Percentiles rank a stretch among this genome's conserved stretches.
phyloP scores from a whole-genome alignment of 2,888 invertebrate genomes.

The Heliconius erato region DNA sequence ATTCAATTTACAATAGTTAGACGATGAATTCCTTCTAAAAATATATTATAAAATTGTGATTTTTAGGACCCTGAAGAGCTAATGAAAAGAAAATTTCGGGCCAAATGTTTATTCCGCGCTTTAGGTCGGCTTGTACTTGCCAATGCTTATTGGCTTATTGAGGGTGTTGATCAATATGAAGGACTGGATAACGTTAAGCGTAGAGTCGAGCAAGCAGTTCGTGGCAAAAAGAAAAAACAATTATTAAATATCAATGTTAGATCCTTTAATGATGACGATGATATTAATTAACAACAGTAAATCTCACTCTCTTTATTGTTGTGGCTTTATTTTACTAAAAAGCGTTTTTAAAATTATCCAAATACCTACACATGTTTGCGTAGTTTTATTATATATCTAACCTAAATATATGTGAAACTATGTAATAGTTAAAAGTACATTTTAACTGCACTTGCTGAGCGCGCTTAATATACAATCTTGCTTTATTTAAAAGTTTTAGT shows the following conservation, averaged over 20 bases:
- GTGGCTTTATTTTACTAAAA: no score
- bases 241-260: slow-evolving; percentile 79
- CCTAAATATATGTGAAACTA: no score
- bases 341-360: no score
- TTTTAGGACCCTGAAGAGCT: slow-evolving; percentile 73
- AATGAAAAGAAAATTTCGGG: slow-evolving; percentile 74
- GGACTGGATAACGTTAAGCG: slow-evolving; percentile 83
- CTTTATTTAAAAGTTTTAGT: slow-evolving; percentile 1
- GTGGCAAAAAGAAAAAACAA: slow-evolving; percentile 81
- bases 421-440: neutral
- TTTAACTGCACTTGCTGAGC: neutral
- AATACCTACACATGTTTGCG: no score
- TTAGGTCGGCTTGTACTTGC: slow-evolving; percentile 84
- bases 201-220: slow-evolving; percentile 85
- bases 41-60: neutral
- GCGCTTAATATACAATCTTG: neutral
- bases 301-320: no score
- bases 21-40: no score
- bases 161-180: slow-evolving; percentile 78
- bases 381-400: no score
- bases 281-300: no score
- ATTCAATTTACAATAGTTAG: neutral
- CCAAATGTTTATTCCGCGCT: slow-evolving; percentile 85
- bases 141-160: slow-evolving; percentile 86
- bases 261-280: no score